Evolutionary conservation across 2,797 vertebrate genomes (phyloP).

Genomic region (Muscicapa comitata): DNA sequence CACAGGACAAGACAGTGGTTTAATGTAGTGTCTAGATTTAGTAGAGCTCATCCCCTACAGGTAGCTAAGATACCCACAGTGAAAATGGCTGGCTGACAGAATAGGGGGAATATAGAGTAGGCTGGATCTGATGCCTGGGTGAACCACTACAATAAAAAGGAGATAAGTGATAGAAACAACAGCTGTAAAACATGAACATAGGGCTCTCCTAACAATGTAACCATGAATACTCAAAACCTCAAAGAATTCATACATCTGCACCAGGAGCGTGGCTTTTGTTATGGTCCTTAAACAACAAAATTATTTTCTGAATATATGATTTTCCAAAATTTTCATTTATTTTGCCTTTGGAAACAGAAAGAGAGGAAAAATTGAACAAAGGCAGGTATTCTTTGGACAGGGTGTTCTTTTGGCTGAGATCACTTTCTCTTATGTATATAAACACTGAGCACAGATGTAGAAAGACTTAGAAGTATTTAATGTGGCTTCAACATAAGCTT

Average conservation of each 20-base stretch:
- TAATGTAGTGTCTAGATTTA: background rate
- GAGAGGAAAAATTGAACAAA: background rate
- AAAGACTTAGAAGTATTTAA: background rate
- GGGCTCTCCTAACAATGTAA: background rate
- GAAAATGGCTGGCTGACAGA: background rate
- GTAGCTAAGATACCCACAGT: background rate
- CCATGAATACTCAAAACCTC: background rate
- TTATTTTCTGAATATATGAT: background rate
- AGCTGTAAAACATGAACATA: background rate
- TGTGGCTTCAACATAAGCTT: background rate
- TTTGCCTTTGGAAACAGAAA: background rate
- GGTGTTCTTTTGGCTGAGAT: background rate
- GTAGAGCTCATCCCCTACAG: background rate
- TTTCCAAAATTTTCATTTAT: background rate
- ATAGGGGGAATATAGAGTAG: background rate
- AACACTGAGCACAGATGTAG: background rate
- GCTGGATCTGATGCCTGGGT: background rate
- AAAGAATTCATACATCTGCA: accelerated
- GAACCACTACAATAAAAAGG: background rate
- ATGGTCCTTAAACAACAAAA: background rate
- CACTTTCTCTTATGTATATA: background rate
- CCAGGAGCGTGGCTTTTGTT: accelerated
- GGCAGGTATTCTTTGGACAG: background rate
- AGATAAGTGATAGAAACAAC: background rate
- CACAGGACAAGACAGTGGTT: background rate